Conservation (phyloP, 2,113 vertebrate species). For the Lates calcarifer region DNA sequence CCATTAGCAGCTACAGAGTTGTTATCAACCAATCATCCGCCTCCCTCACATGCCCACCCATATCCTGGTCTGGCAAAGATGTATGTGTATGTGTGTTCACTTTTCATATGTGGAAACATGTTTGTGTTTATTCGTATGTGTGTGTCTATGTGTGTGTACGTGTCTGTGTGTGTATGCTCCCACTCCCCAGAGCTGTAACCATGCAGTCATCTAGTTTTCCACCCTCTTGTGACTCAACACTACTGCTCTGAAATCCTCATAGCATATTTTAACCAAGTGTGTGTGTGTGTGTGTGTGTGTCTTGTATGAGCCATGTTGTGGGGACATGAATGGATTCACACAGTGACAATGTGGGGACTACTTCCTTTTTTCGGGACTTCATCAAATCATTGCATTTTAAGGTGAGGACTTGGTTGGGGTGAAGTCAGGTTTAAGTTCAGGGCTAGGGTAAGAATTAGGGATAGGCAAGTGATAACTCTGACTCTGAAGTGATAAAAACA, state of each 20-base stretch:
- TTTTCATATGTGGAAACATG: not conserved
- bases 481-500: not conserved
- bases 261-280: not conserved
- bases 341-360: not conserved
- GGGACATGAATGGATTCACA: not conserved
- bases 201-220: conserved; percentile 6
- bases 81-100: not conserved
- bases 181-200: conserved; percentile 19
- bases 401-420: not conserved
- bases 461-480: not conserved
- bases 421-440: not conserved
- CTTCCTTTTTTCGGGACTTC: not conserved
- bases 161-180: not conserved
- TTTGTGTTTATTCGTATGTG: not conserved
- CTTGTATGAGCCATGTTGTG: not conserved
- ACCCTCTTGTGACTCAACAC: conserved; percentile 25
- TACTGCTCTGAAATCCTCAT: conserved; percentile 5
- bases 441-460: not conserved
- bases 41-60: conserved; percentile 42
- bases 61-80: conserved; percentile 22
- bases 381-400: too few species aligned
- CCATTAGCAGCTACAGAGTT: conserved; percentile 15
- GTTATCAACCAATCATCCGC: conserved; percentile 36
- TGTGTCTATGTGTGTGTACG: not conserved
- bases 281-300: not conserved